Evolutionary conservation across 2,888 invertebrate species (phyloP).

Genomic region (Steinernema scapterisci): DNA sequence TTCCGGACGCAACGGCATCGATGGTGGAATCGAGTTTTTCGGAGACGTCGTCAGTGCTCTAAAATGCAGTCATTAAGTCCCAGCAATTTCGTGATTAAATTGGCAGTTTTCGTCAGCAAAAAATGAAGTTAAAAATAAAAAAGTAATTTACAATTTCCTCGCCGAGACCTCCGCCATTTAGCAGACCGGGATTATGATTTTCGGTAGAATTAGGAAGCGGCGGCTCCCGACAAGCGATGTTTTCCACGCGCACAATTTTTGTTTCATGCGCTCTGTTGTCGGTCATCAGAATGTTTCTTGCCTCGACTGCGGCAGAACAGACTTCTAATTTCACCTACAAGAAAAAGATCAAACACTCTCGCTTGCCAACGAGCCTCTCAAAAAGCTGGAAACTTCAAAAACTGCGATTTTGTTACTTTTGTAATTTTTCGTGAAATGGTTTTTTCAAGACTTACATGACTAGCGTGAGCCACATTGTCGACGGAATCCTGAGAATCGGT

Average conservation of each 20-base stretch:
- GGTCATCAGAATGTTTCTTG: conserved; percentile 22
- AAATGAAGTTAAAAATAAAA: background rate
- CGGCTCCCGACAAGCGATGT: conserved; percentile 9
- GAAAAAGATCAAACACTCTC: background rate
- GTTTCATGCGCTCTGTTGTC: conserved; percentile 37
- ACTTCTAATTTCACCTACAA: conserved; percentile 36
- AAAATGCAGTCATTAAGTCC: background rate
- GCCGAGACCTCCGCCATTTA: too few species aligned
- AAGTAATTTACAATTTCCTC: conserved; percentile 17
- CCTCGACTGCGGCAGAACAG: conserved; percentile 35
- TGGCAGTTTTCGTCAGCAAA: too few species aligned
- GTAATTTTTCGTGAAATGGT: too few species aligned
- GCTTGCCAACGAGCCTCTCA: background rate
- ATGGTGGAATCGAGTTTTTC: conserved; percentile 15
- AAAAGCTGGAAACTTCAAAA: background rate
- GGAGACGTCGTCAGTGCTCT: background rate
- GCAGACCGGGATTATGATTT: background rate
- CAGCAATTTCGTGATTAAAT: too few species aligned
- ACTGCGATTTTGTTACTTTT: background rate
- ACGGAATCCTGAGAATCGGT: background rate
- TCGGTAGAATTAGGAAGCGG: background rate
- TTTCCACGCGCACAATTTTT: conserved; percentile 41
- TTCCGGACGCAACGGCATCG: conserved; percentile 4
- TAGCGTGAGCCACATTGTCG: background rate
- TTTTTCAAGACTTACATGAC: background rate